phyloP scores from a whole-genome alignment of 1,140 invertebrate species.

The Papilio machaon region DNA sequence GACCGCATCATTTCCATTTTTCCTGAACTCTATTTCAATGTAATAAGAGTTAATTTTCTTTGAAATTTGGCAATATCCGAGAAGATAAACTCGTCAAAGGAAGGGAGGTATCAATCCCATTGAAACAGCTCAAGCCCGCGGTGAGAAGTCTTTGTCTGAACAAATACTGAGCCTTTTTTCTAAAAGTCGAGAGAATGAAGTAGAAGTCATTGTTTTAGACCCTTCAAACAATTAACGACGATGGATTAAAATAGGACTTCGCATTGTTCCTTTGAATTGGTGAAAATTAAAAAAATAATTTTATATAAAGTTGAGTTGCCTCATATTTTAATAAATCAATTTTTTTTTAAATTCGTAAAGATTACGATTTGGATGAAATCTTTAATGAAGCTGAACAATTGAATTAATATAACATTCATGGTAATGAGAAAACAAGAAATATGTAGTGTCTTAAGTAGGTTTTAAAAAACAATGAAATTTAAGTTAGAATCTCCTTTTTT shows the following conservation, averaged over 20 bases:
- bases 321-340: no score
- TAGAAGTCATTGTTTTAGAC: background rate
- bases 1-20: background rate
- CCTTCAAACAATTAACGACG: background rate
- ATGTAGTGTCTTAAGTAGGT: background rate
- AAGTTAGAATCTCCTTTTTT: background rate
- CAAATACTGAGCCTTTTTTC: constrained; percentile 30
- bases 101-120: constrained; percentile 41
- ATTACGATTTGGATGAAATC: no score
- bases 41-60: constrained; percentile 31
- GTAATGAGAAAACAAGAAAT: no score
- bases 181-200: constrained; percentile 2
- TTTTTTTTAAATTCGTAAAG: no score
- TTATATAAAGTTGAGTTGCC: background rate
- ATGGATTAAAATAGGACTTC: background rate
- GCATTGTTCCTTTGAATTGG: background rate
- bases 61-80: background rate
- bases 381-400: no score
- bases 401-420: no score
- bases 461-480: background rate
- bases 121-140: constrained; percentile 47
- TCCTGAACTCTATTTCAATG: constrained; percentile 22
- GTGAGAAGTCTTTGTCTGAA: constrained; percentile 42
- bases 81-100: constrained; percentile 49
- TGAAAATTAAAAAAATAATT: background rate